Evolutionary conservation across 2,888 invertebrate species (phyloP), one percentile per base, ranked within the genome.

Genomic region (Leptinotarsa rubiginosa): DNA sequence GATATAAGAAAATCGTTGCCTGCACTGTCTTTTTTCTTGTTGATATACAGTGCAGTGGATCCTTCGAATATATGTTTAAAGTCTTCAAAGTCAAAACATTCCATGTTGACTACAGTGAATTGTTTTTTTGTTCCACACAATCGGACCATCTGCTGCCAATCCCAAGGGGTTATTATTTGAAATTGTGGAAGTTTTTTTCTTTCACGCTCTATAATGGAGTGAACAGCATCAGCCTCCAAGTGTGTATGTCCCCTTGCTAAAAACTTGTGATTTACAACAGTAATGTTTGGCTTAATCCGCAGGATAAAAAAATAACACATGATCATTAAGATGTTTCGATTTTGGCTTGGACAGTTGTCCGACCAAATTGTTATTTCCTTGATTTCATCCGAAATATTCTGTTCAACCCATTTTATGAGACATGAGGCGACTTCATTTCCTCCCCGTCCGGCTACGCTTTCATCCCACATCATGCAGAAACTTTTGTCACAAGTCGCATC

Each of bases 391-490:
- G 65, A 10, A 41, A 65, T 54, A 64, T 54, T 22, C 18, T 41
- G n/a, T 25, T 70, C 69, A 49, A 16, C 59, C 70, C 72, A 80
- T 73, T 80, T 79, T 22, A 77, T 41, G 56, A 80, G 16, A 70
- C 78, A 79, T 22, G 79, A 81, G 2, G 78, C 79, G 64, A 81
- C 72, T 73, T 81, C 75, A 74, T 79, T 80, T 20, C 75, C 77
- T 52, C 78, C 79, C 49, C 79, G 70, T 62, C 77, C 77, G 50
- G 75, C 69, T 67, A 78, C 62, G 65, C 69, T 73, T 71, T 80
- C 79, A 50, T 80, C 79, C 78, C 77, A 79, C 66, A 74, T 74
- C n/a, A 72, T 65, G 47, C 78, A 81, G 22, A 3, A 73, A 31
- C 65, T 47, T 22, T 41, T 72, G n/a, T 72, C 20, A 10, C 22